Conservation (phyloP, 2,113 vertebrate species). For the Otocyon megalotis region DNA sequence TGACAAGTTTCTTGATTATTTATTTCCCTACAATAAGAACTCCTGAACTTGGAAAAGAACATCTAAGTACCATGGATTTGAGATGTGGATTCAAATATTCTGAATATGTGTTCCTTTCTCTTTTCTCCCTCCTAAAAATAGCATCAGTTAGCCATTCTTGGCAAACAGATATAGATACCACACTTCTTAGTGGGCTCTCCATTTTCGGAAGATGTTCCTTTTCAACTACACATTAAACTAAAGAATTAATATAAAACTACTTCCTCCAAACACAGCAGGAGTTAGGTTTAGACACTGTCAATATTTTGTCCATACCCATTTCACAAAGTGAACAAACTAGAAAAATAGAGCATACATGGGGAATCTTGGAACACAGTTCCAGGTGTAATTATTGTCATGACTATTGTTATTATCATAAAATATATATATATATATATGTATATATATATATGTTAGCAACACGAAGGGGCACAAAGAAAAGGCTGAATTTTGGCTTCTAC, state of each 20-base stretch:
- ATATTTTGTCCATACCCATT: neutral
- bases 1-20: slow-evolving; percentile 30
- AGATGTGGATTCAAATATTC: fast-evolving
- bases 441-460: neutral
- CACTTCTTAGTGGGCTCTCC: neutral
- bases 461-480: neutral
- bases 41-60: neutral
- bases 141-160: neutral
- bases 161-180: neutral
- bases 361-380: neutral
- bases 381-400: neutral
- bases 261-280: neutral
- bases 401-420: neutral
- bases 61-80: neutral
- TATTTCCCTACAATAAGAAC: slow-evolving; percentile 5
- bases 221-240: slow-evolving; percentile 21
- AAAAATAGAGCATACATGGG: neutral
- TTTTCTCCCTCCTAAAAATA: neutral
- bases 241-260: slow-evolving; percentile 48
- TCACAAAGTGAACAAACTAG: slow-evolving; percentile 33
- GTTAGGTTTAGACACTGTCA: neutral
- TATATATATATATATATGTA: neutral
- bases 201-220: slow-evolving; percentile 15
- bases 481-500: neutral
- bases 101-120: neutral